Percentiles rank a stretch among this genome's conserved stretches.
phyloP scores from a whole-genome alignment of 2,113 vertebrate species.

The Mesitornis unicolor region DNA sequence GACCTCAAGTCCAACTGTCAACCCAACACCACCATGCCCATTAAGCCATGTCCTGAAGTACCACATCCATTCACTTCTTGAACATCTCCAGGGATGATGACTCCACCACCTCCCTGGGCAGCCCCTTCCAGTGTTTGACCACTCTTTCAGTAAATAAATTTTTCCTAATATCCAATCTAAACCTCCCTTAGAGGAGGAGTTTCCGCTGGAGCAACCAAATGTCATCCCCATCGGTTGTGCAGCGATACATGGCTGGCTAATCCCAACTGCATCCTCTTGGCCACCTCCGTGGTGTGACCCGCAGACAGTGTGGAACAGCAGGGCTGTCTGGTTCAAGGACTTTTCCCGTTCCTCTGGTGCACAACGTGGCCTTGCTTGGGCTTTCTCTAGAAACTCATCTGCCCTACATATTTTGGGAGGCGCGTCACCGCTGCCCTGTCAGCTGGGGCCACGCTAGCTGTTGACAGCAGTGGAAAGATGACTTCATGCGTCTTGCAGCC shows the following conservation, averaged over 20 bases:
- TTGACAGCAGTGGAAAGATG: constrained; percentile 50
- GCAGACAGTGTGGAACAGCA: not conserved
- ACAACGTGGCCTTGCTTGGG: not conserved
- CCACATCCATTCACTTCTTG: too few species aligned
- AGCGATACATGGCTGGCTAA: not conserved
- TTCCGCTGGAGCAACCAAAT: not conserved
- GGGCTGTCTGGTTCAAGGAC: not conserved
- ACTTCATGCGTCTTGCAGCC: constrained; percentile 4
- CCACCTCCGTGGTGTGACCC: not conserved
- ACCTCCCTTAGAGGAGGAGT: too few species aligned
- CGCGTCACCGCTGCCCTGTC: not conserved
- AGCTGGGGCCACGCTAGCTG: not conserved
- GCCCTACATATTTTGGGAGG: constrained; percentile 39
- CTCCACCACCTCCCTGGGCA: too few species aligned
- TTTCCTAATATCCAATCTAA: too few species aligned
- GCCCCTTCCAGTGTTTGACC: too few species aligned
- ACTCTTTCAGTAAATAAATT: too few species aligned
- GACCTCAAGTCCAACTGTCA: too few species aligned
- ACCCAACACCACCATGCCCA: too few species aligned
- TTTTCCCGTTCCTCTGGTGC: not conserved
- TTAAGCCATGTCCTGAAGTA: too few species aligned
- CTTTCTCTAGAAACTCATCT: not conserved
- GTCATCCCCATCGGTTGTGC: not conserved
- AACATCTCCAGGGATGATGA: too few species aligned
- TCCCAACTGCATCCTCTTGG: not conserved